Evolutionary conservation across 1,140 invertebrate genomes (phyloP).

Genomic region (Glossosoma conforme): DNA sequence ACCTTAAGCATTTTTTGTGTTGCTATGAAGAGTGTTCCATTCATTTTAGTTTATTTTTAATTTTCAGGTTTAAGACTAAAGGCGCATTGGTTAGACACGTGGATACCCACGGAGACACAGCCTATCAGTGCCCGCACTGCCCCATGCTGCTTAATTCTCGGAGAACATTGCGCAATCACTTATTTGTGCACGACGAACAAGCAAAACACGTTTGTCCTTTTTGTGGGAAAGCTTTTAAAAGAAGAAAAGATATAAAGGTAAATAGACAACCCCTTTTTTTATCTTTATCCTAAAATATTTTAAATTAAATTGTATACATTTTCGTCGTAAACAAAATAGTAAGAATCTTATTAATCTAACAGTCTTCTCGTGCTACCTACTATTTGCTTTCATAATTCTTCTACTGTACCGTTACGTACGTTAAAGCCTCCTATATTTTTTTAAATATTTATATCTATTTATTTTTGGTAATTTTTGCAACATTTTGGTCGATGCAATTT

Average conservation of each 20-base stretch:
- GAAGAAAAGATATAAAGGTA: conserved; percentile 28
- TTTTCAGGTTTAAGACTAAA: conserved; percentile 27
- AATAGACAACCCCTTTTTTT: background rate
- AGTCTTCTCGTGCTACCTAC: no score
- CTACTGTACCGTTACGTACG: no score
- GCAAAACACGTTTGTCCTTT: conserved; percentile 20
- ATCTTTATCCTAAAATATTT: background rate
- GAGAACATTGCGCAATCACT: conserved; percentile 44
- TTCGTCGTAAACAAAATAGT: background rate
- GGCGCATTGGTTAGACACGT: conserved; percentile 17
- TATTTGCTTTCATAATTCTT: no score
- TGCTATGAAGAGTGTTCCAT: no score
- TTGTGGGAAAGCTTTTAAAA: conserved; percentile 25
- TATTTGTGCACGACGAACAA: conserved; percentile 38
- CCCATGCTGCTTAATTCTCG: conserved; percentile 43
- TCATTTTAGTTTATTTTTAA: no score
- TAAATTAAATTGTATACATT: background rate
- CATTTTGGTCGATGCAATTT: no score
- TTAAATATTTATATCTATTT: no score
- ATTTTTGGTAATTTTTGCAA: no score
- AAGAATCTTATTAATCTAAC: background rate
- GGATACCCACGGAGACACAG: conserved; percentile 41
- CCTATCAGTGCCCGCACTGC: conserved; percentile 43
- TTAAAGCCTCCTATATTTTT: no score
- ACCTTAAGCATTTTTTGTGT: background rate